A percentile compares a stretch with the other conserved stretches of the same genome.
These are phyloP conservation scores for Sebastes paucispinis DNA, from an alignment of 2,797 vertebrate species.

Conservation along the genomic window DNA sequence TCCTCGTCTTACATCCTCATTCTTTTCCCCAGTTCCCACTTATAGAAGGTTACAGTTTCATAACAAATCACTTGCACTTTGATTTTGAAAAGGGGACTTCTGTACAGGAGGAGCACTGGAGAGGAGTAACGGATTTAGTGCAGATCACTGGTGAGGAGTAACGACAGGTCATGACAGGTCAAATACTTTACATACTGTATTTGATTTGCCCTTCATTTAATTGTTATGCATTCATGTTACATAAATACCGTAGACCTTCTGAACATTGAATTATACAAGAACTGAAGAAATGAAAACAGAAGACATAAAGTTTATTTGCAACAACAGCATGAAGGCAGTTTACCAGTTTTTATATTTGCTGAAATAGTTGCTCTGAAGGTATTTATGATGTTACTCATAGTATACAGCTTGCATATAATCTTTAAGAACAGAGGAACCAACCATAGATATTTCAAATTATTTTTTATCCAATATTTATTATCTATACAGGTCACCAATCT, in stretches of 20 bases:
- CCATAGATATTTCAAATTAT: neutral
- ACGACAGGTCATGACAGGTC: too few species aligned
- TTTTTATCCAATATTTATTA: neutral
- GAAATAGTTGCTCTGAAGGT: neutral
- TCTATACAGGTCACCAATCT: neutral
- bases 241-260: neutral
- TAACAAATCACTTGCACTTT: conserved; percentile 1
- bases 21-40: conserved; percentile 39
- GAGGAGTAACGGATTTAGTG: neutral
- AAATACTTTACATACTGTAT: neutral
- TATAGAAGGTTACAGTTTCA: conserved; percentile 23
- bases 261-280: neutral
- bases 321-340: neutral
- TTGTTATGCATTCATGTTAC: too few species aligned
- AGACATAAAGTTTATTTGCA: neutral
- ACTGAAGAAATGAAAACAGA: neutral
- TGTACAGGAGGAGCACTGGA: neutral
- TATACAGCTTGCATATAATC: neutral
- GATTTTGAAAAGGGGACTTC: neutral
- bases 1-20: conserved; percentile 50
- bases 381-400: neutral
- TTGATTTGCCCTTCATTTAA: neutral
- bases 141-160: too few species aligned
- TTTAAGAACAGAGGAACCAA: neutral
- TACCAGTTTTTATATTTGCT: neutral